These are phyloP conservation scores for Malurus cyaneus DNA, from an alignment of 2,113 vertebrate species.

Conservation along the genomic window DNA sequence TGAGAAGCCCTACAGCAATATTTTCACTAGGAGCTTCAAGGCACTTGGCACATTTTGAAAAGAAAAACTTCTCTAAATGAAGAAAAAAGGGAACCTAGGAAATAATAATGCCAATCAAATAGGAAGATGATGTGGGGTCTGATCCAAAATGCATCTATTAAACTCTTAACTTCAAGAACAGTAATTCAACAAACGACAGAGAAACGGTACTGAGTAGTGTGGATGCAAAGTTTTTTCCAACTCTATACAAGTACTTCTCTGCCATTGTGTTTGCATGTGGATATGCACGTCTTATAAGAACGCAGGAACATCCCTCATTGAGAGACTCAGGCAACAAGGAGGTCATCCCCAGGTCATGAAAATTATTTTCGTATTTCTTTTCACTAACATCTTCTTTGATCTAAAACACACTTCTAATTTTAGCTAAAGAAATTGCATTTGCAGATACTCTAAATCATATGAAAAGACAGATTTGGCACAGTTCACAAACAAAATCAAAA, in stretches of 20 bases:
- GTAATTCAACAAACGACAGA: not conserved
- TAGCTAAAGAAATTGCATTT: constrained; percentile 4
- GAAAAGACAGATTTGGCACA: constrained; percentile 30
- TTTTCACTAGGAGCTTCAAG: not conserved
- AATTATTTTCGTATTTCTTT: not conserved
- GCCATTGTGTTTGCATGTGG: no score
- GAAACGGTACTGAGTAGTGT: not conserved
- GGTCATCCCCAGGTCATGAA: not conserved
- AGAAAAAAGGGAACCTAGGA: not conserved
- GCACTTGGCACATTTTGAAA: not conserved
- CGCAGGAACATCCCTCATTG: fast-evolving
- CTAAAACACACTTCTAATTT: not conserved
- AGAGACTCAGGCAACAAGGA: not conserved
- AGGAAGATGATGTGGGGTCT: not conserved
- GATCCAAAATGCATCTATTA: not conserved
- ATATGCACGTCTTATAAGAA: not conserved
- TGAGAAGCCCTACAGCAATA: not conserved
- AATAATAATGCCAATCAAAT: not conserved
- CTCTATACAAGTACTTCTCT: not conserved
- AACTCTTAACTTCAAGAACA: not conserved
- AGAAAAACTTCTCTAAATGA: not conserved
- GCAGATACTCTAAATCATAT: constrained; percentile 4
- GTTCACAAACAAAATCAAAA: constrained; percentile 37
- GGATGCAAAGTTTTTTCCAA: not conserved
- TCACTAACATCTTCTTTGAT: not conserved